These are phyloP conservation scores for Meloe dianella DNA, from an alignment of 2,888 invertebrate genomes.

Conservation along the genomic window DNA sequence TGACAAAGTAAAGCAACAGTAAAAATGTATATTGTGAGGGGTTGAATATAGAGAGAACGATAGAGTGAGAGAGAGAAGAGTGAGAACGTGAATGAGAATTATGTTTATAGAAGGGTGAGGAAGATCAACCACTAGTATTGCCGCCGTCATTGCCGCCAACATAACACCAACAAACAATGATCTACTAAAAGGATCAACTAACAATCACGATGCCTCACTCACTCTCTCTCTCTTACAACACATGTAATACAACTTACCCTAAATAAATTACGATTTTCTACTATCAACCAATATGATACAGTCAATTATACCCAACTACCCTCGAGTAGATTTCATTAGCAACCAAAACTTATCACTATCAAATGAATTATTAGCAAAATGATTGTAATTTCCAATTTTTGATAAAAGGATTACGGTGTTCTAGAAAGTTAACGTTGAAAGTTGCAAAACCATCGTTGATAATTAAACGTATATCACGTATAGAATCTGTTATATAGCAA, in stretches of 20 bases:
- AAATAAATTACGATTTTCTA: constrained; percentile 48
- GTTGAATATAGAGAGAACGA: background rate
- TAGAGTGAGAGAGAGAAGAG: background rate
- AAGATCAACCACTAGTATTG: constrained; percentile 9
- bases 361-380: no score
- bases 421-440: background rate
- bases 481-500: no score
- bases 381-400: no score
- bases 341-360: no score
- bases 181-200: constrained; percentile 28
- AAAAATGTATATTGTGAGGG: background rate
- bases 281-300: constrained; percentile 39
- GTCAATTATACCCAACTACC: constrained; percentile 13
- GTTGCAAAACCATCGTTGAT: background rate
- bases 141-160: constrained; percentile 5
- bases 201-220: constrained; percentile 30
- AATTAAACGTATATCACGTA: background rate
- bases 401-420: no score
- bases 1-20: constrained; percentile 19
- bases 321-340: background rate
- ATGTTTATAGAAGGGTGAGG: constrained; percentile 3
- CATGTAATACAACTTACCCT: constrained; percentile 35
- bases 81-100: background rate
- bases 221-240: constrained; percentile 15
- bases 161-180: constrained; percentile 26